Percentiles rank a stretch among this genome's conserved stretches.
Evolutionary conservation across 92 coral and sea anemone species (phyloP).

Genomic region (Siderastrea siderea): DNA sequence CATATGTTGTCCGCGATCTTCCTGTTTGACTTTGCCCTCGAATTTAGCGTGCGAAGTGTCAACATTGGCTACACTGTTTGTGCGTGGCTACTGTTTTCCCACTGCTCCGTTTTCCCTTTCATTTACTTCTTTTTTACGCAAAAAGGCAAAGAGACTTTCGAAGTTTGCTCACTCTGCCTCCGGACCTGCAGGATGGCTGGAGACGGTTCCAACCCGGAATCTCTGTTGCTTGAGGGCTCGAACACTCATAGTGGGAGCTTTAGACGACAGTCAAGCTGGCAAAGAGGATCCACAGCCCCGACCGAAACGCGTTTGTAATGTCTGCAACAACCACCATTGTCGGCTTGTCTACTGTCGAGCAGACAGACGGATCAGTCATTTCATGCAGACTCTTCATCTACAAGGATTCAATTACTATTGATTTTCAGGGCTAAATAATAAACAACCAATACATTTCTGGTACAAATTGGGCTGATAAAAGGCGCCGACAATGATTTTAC

Average conservation of each 20-base stretch:
- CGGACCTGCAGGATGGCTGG: constrained; percentile 24
- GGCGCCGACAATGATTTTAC: no score
- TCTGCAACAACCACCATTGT: background rate
- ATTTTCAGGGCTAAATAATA: no score
- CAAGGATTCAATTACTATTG: no score
- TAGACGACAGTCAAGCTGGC: constrained; percentile 34
- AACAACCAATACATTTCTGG: no score
- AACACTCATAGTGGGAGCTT: constrained; percentile 32
- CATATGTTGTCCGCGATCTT: constrained; percentile 25
- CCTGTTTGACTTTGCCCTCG: background rate
- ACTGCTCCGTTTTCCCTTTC: constrained; percentile 74
- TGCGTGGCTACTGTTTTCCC: constrained; percentile 63
- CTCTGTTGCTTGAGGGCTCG: constrained; percentile 32
- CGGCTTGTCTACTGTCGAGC: no score
- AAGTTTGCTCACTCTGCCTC: constrained; percentile 8
- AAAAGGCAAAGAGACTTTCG: constrained; percentile 57
- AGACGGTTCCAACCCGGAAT: constrained; percentile 20
- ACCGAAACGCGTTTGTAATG: constrained; percentile 26
- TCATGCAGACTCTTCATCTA: no score
- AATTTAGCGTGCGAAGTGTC: background rate
- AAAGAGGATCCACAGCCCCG: constrained; percentile 21
- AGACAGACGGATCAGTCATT: no score
- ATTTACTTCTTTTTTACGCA: constrained; percentile 74
- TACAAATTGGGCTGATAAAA: no score
- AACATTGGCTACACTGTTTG: constrained; percentile 47